A percentile compares a stretch with the other conserved stretches of the same genome.
phyloP scores from a whole-genome alignment of 2,797 vertebrate genomes.

The Gastrophryne carolinensis region DNA sequence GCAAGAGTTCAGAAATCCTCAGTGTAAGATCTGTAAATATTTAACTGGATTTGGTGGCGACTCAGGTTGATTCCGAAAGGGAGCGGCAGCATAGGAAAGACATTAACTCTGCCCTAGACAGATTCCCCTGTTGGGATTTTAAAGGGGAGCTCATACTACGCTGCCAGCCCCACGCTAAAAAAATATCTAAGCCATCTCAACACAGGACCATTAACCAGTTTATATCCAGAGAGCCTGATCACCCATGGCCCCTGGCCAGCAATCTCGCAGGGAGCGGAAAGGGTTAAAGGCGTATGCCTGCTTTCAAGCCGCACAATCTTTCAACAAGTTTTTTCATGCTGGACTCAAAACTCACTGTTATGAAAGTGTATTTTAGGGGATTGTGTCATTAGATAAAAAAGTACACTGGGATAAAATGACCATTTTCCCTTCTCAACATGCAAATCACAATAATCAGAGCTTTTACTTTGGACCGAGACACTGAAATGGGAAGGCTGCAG shows the following conservation, averaged over 20 bases:
- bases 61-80: conserved; percentile 24
- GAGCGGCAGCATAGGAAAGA: conserved; percentile 39
- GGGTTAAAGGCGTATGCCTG: conserved; percentile 30
- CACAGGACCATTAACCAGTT: neutral
- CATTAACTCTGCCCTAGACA: conserved; percentile 39
- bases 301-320: neutral
- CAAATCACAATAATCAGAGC: neutral
- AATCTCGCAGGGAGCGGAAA: neutral
- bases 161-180: neutral
- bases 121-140: neutral
- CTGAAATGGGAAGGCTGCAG: too few species aligned
- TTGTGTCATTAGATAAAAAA: neutral
- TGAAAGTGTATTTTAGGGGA: conserved; percentile 15
- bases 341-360: neutral
- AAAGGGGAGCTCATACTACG: neutral
- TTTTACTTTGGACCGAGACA: too few species aligned
- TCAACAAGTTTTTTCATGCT: conserved; percentile 24
- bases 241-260: neutral
- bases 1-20: conserved; percentile 41
- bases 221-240: neutral
- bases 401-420: neutral
- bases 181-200: neutral
- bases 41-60: conserved; percentile 57
- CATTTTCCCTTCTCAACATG: neutral
- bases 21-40: conserved; percentile 64